These are phyloP conservation scores for Mythimna loreyi DNA, from an alignment of 2,888 invertebrate species.

Conservation along the genomic window DNA sequence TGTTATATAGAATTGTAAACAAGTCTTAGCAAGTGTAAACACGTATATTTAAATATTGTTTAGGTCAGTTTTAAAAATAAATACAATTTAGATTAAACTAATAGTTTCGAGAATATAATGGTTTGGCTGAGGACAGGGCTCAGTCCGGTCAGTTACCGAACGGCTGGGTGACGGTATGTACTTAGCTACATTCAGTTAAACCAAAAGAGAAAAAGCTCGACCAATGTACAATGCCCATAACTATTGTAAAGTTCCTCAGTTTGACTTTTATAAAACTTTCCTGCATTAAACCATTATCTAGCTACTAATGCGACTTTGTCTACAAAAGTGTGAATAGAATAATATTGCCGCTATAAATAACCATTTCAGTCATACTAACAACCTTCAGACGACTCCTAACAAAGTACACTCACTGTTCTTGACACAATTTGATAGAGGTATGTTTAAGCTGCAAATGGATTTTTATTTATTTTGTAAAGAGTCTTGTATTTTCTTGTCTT, in stretches of 20 bases:
- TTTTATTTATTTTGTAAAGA: constrained; percentile 28
- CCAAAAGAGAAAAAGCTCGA: too few relatives aligned
- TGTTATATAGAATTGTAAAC: too few relatives aligned
- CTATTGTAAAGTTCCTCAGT: background rate
- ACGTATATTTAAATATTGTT: too few relatives aligned
- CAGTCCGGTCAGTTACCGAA: too few relatives aligned
- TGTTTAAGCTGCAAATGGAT: constrained; percentile 14
- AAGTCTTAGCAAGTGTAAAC: too few relatives aligned
- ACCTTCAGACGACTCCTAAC: constrained; percentile 14
- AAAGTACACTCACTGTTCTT: constrained; percentile 16
- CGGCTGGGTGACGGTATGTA: too few relatives aligned
- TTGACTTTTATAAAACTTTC: background rate
- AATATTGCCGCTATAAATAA: background rate
- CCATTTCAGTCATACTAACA: background rate
- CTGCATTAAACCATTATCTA: background rate
- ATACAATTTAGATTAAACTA: too few relatives aligned
- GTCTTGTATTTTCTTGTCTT: background rate
- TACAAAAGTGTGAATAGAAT: background rate
- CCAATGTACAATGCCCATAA: background rate
- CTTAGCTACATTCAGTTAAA: too few relatives aligned
- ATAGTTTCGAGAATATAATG: too few relatives aligned
- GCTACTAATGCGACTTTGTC: background rate
- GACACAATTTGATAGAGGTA: constrained; percentile 35
- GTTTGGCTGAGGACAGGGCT: too few relatives aligned
- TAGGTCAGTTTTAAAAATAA: too few relatives aligned